Evolutionary conservation across 2,113 vertebrate species (phyloP), one percentile per base, ranked within the genome.

Genomic region (Melospiza melodia): DNA sequence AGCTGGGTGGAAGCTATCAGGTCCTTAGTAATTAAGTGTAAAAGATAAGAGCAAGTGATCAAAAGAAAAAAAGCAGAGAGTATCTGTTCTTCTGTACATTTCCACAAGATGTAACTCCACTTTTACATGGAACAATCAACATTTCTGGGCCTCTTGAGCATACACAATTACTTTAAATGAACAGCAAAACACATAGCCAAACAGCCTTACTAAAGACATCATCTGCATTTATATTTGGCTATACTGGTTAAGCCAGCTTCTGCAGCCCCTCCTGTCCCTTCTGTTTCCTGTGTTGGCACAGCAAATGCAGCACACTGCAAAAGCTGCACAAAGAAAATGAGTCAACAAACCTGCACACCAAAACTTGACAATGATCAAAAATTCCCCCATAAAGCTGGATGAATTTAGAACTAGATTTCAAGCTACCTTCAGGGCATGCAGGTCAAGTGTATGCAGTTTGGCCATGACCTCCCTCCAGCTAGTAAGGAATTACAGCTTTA

Each of bases 1-100:
- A 94, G 91, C 87, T 94, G 87, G 54, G 43, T 83, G 37, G 67
- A 95, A 96, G 58, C 81, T 85, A 65, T 62, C 37, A 75, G 66
- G 27, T 84, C 71, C 58, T 63, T 65, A 7, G 77, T 57, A 91
- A 94, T 89, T 69, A 78, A 72, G 41, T 11, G 35, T 21, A 84
- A 73, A 81, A 92, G 52, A 12, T 52, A 89, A 81, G 41, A 84
- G 33, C 28, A 87, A 91, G 67, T 0, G 0, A 89, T 72, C 41
- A 66, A 41, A 92, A 75, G 16, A 31, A 58, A 89, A 71, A 71
- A 63, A 33, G 17, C 63, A 77, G 52, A 67, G 4, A 57, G 55
- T 57, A 30, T 68, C 41, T 87, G 30, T 6, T 93, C 78, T 79
- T 79, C 31, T 55, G n/a, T 49, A 76, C 46, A 21, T 43, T 89